Evolutionary conservation across 2,797 vertebrate genomes (phyloP), one percentile per base, ranked within the genome.

Genomic region (Silurus lanzhouensis): DNA sequence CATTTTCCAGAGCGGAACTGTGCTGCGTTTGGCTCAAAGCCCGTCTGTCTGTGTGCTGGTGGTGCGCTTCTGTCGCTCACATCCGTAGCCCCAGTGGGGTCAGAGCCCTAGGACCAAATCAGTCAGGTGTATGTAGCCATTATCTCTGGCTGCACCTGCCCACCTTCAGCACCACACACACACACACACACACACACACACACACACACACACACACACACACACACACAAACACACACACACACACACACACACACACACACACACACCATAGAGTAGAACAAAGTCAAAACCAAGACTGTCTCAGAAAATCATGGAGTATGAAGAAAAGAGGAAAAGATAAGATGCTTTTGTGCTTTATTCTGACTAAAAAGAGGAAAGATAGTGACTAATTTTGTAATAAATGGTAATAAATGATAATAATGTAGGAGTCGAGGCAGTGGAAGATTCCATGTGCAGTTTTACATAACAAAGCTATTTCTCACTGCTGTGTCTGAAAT

Each of bases 101-200:
- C 92, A 93, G 83, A 83, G 89, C 89, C 90, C 89, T 90, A 90
- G 66, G 46, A 91, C 79, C 87, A 87, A 91, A 93, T 93, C 91
- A 93, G 87, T 88, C 82, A 87, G 81, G 88, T 90, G 92, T 93
- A 91, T 72, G 92, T 91, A 89, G 86, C 89, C 83, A 92, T 93
- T 93, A 92, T 91, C 90, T 89, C 86, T 88, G 38, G 52, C 87
- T 88, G 91, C 92, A 93, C 92, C 91, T 94, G 93, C 91, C 91
- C 90, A 88, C 90, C 84, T 84, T 68, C 83, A 88, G 58, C 66
- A 48, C 55, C 78, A 52, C 82, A 68, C 55, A 88, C 83, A 85
- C 81, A 46, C 38, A 46, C 38, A 46, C 19, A 46, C 17, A 44
- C 31, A 70, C 67, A 70, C 67, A 74, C 70, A 52, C 46, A 74